Evolutionary conservation across 1,140 invertebrate species (phyloP).

Genomic region (Meloidogyne chitwoodi): DNA sequence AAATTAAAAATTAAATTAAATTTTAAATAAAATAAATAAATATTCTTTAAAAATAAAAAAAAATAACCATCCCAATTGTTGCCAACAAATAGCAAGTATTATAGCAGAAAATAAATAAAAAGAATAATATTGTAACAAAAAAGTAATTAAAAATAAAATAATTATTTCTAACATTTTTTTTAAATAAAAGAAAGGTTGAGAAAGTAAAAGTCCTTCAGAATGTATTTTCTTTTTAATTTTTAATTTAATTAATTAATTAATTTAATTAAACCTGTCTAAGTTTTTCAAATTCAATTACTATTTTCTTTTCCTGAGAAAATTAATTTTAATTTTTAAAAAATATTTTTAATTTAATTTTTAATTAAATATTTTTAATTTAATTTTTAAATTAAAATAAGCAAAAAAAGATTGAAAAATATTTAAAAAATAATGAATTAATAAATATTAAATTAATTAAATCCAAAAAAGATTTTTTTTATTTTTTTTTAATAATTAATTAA

Average conservation of each 20-base stretch:
- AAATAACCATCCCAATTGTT: constrained; percentile 57
- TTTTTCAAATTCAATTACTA: constrained; percentile 53
- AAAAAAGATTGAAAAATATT: too few relatives aligned
- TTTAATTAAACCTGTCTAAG: constrained; percentile 32
- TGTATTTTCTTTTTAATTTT: constrained; percentile 30
- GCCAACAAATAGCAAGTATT: constrained; percentile 53
- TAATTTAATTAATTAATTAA: background rate
- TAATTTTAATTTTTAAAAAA: background rate
- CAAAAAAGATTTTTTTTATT: too few relatives aligned
- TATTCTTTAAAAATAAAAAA: constrained; percentile 19
- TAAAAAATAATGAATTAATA: too few relatives aligned
- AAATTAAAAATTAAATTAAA: too few relatives aligned
- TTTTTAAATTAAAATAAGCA: too few relatives aligned
- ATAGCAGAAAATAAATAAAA: constrained; percentile 52
- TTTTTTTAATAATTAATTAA: too few relatives aligned
- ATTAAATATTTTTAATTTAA: too few relatives aligned
- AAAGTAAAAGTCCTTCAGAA: constrained; percentile 52
- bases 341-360: too few relatives aligned
- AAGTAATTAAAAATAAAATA: constrained; percentile 42
- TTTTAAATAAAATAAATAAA: too few relatives aligned
- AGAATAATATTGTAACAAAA: constrained; percentile 47
- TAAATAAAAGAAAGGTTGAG: constrained; percentile 36
- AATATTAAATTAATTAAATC: too few relatives aligned
- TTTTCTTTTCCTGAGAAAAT: constrained; percentile 52
- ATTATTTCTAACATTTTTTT: constrained; percentile 41